A percentile compares a stretch with the other conserved stretches of the same genome.
Evolutionary conservation across 1,140 invertebrate species (phyloP).

Genomic region (Saxidomus purpurata): DNA sequence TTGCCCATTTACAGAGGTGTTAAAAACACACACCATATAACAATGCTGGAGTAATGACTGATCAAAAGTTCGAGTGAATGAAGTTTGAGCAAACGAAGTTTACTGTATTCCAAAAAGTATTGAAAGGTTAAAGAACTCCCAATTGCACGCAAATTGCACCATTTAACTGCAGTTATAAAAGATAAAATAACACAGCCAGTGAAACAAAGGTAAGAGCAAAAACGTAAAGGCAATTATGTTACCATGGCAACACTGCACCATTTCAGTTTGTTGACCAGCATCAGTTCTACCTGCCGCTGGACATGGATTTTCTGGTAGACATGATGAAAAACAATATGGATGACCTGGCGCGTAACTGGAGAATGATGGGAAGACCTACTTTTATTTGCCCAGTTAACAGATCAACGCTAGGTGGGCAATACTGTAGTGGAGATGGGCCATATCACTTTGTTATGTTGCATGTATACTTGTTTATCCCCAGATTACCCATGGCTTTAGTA

Average conservation of each 20-base stretch:
- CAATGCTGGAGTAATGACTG: too few species aligned
- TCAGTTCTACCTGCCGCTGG: constrained; percentile 86
- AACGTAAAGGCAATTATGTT: not conserved
- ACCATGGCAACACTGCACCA: not conserved
- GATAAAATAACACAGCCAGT: too few species aligned
- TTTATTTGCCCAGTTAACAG: constrained; percentile 89
- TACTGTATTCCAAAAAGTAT: too few species aligned
- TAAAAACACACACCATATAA: too few species aligned
- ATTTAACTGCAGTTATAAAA: too few species aligned
- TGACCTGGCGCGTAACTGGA: constrained; percentile 84
- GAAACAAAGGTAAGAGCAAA: not conserved
- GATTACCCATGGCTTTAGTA: not conserved
- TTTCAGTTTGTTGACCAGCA: constrained; percentile 90
- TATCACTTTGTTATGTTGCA: not conserved
- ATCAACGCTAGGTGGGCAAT: constrained; percentile 94
- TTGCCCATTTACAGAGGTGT: too few species aligned
- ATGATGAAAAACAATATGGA: constrained; percentile 85
- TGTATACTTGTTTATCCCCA: not conserved
- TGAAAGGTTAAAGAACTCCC: too few species aligned
- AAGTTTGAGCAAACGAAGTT: too few species aligned
- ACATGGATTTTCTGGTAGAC: constrained; percentile 85
- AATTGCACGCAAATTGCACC: too few species aligned
- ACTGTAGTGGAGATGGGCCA: not conserved
- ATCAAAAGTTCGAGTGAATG: too few species aligned
- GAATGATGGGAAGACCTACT: constrained; percentile 87